A percentile compares a stretch with the other conserved stretches of the same genome.
Conservation (phyloP, 2,113 vertebrate genomes). For the Epinephelus fuscoguttatus region DNA sequence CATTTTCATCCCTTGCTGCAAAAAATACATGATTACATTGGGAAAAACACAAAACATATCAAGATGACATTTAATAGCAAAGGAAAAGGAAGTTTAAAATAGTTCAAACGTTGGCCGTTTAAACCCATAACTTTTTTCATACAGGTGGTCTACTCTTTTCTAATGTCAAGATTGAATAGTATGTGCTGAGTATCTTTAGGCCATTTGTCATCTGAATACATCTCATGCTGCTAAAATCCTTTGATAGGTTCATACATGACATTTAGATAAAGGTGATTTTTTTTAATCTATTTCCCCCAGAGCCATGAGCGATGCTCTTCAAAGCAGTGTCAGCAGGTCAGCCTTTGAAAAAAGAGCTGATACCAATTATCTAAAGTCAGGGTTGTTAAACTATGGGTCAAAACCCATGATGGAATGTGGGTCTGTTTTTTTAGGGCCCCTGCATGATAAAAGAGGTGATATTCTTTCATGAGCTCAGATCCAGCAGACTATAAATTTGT, state of each 20-base stretch:
- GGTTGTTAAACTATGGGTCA: not conserved
- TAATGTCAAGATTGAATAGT: not conserved
- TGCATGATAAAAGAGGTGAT: constrained; percentile 7
- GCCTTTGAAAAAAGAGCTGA: constrained; percentile 35
- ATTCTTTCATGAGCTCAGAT: constrained; percentile 3
- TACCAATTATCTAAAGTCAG: constrained; percentile 4
- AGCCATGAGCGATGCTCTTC: not conserved
- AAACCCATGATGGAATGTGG: constrained; percentile 19
- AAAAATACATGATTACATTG: not conserved
- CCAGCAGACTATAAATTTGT: not conserved
- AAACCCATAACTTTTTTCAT: not conserved
- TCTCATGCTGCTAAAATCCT: not conserved
- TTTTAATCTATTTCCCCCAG: not conserved
- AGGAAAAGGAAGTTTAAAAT: not conserved
- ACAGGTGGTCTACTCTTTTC: not conserved
- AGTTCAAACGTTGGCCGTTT: not conserved
- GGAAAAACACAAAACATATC: not conserved
- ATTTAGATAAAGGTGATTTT: constrained; percentile 13
- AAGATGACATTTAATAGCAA: not conserved
- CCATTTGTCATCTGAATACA: not conserved
- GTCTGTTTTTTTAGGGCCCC: constrained; percentile 18
- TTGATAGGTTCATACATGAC: not conserved
- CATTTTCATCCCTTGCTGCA: not conserved
- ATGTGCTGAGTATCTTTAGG: not conserved
- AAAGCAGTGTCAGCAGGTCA: constrained; percentile 11